A percentile compares a stretch with the other conserved stretches of the same genome.
phyloP scores from a whole-genome alignment of 1,140 invertebrate genomes.

The Ceratoteleas bidentatus region DNA sequence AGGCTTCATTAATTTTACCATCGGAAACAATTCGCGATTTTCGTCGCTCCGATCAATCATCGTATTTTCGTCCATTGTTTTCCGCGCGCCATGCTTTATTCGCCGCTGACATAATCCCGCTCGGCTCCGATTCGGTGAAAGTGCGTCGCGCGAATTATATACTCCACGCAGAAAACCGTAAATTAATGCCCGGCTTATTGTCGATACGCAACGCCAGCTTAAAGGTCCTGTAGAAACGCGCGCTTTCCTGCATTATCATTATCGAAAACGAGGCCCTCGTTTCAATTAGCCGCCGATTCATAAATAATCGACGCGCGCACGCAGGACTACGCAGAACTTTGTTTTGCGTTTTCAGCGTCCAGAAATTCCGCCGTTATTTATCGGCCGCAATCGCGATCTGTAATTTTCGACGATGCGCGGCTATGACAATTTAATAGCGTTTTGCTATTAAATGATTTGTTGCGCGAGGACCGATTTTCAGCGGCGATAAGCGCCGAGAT shows the following conservation, averaged over 20 bases:
- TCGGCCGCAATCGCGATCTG: conserved; percentile 20
- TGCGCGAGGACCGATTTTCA: too few species aligned
- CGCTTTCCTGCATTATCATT: conserved; percentile 34
- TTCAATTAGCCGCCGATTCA: conserved; percentile 44
- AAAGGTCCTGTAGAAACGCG: conserved; percentile 19
- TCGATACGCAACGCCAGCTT: conserved; percentile 10
- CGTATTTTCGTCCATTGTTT: conserved; percentile 49
- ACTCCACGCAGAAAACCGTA: conserved; percentile 35
- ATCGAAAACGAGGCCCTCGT: conserved; percentile 24
- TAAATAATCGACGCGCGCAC: conserved; percentile 35
- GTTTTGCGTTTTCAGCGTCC: not conserved
- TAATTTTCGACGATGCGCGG: conserved; percentile 20
- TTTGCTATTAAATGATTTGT: too few species aligned
- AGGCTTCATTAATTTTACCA: conserved; percentile 25
- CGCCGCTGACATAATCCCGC: conserved; percentile 29
- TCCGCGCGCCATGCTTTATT: conserved; percentile 36
- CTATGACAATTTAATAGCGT: conserved; percentile 54
- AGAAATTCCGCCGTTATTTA: conserved; percentile 34
- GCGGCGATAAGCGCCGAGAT: too few species aligned
- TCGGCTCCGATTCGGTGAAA: conserved; percentile 38
- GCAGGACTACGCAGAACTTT: not conserved
- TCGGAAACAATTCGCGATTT: conserved; percentile 33
- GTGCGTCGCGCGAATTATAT: conserved; percentile 43
- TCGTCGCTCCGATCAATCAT: conserved; percentile 32
- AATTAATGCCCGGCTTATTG: conserved; percentile 47